phyloP scores from a whole-genome alignment of 2,888 invertebrate genomes.

The Callosobruchus maculatus region DNA sequence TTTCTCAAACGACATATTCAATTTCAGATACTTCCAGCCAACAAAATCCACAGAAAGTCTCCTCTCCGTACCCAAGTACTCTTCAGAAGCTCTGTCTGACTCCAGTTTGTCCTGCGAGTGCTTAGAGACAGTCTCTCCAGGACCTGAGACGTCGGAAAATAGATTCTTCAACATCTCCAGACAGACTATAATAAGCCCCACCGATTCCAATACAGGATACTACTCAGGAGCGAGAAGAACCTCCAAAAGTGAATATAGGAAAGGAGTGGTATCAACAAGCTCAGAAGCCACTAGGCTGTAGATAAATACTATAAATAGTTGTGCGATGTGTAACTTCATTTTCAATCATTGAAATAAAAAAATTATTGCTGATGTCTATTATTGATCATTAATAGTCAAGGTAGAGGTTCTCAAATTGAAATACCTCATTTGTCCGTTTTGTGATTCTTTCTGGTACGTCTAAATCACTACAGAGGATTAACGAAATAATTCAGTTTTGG shows the following conservation, averaged over 20 bases:
- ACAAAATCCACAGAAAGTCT: slow-evolving; percentile 82
- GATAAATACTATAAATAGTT: slow-evolving; percentile 27
- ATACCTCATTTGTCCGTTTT: too few species aligned
- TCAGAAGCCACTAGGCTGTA: slow-evolving; percentile 71
- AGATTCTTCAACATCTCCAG: slow-evolving; percentile 46
- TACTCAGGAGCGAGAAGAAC: slow-evolving; percentile 44
- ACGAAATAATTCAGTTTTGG: too few species aligned
- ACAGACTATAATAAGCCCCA: slow-evolving; percentile 45
- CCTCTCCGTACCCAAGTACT: slow-evolving; percentile 64
- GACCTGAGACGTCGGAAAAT: slow-evolving; percentile 35
- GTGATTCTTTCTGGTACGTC: too few species aligned
- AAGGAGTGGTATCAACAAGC: slow-evolving; percentile 57
- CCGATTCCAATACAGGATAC: slow-evolving; percentile 48
- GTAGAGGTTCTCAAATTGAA: too few species aligned
- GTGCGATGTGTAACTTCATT: not conserved
- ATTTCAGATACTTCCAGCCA: slow-evolving; percentile 53
- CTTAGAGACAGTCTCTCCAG: slow-evolving; percentile 47
- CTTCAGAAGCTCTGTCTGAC: slow-evolving; percentile 61
- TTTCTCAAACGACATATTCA: not conserved
- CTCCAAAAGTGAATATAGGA: slow-evolving; percentile 52
- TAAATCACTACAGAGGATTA: too few species aligned
- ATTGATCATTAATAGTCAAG: not conserved
- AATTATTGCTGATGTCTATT: not conserved
- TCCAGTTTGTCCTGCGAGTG: slow-evolving; percentile 72
- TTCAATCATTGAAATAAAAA: not conserved